phyloP scores from a whole-genome alignment of 2,888 invertebrate species.

The Bursaphelenchus okinawaensis region DNA sequence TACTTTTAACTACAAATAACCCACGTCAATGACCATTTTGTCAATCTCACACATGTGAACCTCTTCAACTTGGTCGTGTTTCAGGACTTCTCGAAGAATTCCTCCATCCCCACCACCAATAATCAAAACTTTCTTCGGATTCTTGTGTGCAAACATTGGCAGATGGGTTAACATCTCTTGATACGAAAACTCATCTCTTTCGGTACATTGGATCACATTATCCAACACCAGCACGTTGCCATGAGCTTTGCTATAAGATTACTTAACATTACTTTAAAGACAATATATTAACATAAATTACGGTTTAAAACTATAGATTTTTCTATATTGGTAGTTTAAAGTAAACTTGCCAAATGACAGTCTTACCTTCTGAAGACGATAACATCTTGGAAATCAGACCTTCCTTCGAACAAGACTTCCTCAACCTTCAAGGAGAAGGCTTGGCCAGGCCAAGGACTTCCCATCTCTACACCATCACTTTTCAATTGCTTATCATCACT shows the following conservation, averaged over 20 bases:
- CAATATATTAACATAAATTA: too few relatives aligned
- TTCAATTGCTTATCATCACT: constrained; percentile 38
- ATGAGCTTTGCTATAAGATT: constrained; percentile 68
- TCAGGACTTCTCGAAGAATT: constrained; percentile 86
- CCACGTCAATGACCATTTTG: constrained; percentile 77
- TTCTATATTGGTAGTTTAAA: background rate
- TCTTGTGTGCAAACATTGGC: constrained; percentile 81
- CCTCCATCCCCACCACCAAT: constrained; percentile 90
- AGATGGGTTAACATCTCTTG: constrained; percentile 89
- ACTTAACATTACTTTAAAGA: too few relatives aligned
- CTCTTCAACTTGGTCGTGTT: constrained; percentile 79
- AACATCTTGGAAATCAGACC: constrained; percentile 78
- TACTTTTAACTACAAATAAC: background rate
- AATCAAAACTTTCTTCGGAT: constrained; percentile 72
- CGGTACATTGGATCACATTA: constrained; percentile 92
- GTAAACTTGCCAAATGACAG: constrained; percentile 3
- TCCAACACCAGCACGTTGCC: constrained; percentile 84
- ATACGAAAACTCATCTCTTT: constrained; percentile 91
- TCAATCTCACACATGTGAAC: constrained; percentile 93
- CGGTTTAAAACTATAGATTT: too few relatives aligned
- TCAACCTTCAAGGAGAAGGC: constrained; percentile 79
- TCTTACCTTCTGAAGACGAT: constrained; percentile 72
- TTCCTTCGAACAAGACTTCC: constrained; percentile 72
- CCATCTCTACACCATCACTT: constrained; percentile 50
- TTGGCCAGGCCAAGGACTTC: constrained; percentile 77